A percentile compares a stretch with the other conserved stretches of the same genome.
Conservation (phyloP, 2,113 vertebrate species). For the Pollachius pollachius region DNA sequence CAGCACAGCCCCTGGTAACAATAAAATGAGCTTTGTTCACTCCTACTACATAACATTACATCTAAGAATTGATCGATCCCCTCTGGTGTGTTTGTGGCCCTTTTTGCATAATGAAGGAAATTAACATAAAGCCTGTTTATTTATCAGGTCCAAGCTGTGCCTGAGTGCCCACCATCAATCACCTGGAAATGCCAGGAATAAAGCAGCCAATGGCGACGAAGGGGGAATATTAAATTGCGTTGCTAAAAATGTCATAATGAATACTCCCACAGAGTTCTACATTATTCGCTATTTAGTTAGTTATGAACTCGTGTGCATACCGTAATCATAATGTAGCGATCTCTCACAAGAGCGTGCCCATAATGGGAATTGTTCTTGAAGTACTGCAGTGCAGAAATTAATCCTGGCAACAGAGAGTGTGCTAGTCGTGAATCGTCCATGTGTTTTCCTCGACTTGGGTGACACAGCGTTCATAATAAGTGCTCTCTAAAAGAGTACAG, state of each 20-base stretch:
- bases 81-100: slow-evolving; percentile 52
- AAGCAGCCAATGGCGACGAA: slow-evolving; percentile 32
- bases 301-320: slow-evolving; percentile 14
- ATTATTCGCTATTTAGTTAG: slow-evolving; percentile 22
- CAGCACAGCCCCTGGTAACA: slow-evolving; percentile 32
- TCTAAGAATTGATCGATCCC: slow-evolving; percentile 63
- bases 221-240: slow-evolving; percentile 18
- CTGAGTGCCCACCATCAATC: slow-evolving; percentile 51
- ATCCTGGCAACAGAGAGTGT: slow-evolving; percentile 28
- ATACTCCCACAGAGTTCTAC: slow-evolving; percentile 14
- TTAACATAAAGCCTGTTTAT: slow-evolving; percentile 70
- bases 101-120: slow-evolving; percentile 66
- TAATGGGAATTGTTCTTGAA: slow-evolving; percentile 15
- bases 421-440: no score
- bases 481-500: no score
- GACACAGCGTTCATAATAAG: no score
- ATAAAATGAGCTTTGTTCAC: slow-evolving; percentile 40
- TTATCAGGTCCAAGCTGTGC: slow-evolving; percentile 60
- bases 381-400: background rate
- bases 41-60: slow-evolving; percentile 42
- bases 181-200: slow-evolving; percentile 36
- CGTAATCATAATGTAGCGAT: slow-evolving; percentile 14
- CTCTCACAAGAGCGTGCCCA: slow-evolving; percentile 15
- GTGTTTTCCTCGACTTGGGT: no score
- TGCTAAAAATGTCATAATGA: slow-evolving; percentile 21